Conservation (phyloP, 2,113 vertebrate genomes). For the Hippolais icterina region DNA sequence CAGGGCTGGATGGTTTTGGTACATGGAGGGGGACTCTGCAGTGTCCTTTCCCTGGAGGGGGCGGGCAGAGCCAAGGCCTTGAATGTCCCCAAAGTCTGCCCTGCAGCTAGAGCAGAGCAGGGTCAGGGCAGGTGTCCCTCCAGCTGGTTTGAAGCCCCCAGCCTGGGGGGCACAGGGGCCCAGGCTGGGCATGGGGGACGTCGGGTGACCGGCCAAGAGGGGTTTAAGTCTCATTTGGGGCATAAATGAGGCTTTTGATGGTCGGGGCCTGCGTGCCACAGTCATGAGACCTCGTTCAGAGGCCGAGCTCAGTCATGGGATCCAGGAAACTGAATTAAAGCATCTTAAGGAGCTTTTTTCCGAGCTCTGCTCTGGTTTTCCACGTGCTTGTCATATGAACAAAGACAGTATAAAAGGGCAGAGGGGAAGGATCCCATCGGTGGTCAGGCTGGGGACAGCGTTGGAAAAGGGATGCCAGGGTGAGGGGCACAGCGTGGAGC, state of each 20-base stretch:
- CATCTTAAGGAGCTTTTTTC: slow-evolving; percentile 63
- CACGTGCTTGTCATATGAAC: slow-evolving; percentile 69
- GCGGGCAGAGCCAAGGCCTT: background rate
- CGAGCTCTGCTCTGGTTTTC: background rate
- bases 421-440: background rate
- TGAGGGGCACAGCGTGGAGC: background rate
- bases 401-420: slow-evolving; percentile 46
- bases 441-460: background rate
- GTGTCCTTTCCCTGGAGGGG: background rate
- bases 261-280: background rate
- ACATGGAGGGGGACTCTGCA: background rate
- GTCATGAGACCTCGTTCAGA: slow-evolving; percentile 57
- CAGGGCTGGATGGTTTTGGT: background rate
- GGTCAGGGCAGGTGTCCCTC: background rate
- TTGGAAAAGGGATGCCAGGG: background rate
- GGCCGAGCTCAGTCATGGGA: slow-evolving; percentile 64
- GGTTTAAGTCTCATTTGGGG: slow-evolving; percentile 7
- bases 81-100: background rate
- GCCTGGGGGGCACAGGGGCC: background rate
- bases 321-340: slow-evolving; percentile 49
- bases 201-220: background rate
- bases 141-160: accelerated
- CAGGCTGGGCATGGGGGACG: accelerated
- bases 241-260: slow-evolving; percentile 65
- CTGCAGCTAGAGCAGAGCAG: background rate